Evolutionary conservation across 2,113 vertebrate genomes (phyloP).

Genomic region (Petrocephalus zakoni): DNA sequence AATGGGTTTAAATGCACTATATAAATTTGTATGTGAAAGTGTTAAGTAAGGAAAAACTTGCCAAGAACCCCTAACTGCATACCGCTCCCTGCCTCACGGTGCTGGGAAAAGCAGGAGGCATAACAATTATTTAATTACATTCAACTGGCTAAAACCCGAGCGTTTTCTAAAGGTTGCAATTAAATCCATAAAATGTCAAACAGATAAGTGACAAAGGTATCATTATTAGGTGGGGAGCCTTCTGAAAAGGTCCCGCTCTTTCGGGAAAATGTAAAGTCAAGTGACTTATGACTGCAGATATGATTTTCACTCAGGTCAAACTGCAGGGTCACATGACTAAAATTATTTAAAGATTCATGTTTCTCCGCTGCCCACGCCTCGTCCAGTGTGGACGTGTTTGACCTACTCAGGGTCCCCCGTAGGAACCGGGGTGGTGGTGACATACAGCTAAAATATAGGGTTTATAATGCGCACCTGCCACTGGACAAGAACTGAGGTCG

Average conservation of each 20-base stretch:
- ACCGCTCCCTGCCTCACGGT: conserved; percentile 22
- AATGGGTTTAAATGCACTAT: conserved; percentile 24
- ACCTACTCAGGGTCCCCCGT: background rate
- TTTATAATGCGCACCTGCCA: conserved; percentile 76
- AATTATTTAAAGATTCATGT: background rate
- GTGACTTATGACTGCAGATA: background rate
- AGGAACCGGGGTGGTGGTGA: too few species aligned
- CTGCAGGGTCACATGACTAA: background rate
- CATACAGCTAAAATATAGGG: background rate
- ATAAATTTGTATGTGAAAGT: conserved; percentile 29
- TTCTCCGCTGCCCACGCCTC: background rate
- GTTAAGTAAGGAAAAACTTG: conserved; percentile 31
- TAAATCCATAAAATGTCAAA: background rate
- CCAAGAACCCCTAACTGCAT: conserved; percentile 28
- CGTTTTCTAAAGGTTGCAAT: background rate
- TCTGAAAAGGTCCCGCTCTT: background rate
- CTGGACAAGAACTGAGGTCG: conserved; percentile 87
- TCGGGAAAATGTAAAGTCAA: conserved; percentile 1
- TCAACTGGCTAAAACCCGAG: background rate
- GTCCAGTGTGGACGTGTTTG: background rate
- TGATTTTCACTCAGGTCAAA: background rate
- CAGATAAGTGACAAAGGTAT: conserved; percentile 15
- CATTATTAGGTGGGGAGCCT: background rate
- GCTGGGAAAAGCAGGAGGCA: conserved; percentile 23
- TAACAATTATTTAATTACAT: conserved; percentile 12